A percentile compares a stretch with the other conserved stretches of the same genome.
These are phyloP conservation scores for Pemphredon lugubris DNA, from an alignment of 2,888 invertebrate species.

Conservation along the genomic window DNA sequence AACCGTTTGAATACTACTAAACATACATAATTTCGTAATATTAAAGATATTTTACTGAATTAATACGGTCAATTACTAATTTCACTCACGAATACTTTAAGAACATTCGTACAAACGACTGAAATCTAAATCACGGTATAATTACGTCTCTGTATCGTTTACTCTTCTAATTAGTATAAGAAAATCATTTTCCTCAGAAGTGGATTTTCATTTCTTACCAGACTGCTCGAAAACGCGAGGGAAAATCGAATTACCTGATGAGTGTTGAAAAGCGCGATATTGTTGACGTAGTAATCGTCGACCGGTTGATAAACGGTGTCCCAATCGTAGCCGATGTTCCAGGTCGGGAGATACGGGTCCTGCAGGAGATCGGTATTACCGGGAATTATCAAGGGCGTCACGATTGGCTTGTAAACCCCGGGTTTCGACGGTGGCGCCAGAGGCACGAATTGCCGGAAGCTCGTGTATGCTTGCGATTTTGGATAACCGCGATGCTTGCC, in stretches of 20 bases:
- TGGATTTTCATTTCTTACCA: no score
- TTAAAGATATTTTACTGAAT: no score
- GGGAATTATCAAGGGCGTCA: conserved; percentile 68
- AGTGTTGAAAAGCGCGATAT: conserved; percentile 65
- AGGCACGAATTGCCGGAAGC: conserved; percentile 52
- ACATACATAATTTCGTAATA: no score
- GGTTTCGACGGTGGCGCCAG: conserved; percentile 45
- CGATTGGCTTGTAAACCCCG: conserved; percentile 68
- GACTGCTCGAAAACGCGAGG: no score
- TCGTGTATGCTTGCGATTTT: conserved; percentile 63
- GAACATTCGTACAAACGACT: no score
- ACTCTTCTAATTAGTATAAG: no score
- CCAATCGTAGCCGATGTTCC: conserved; percentile 71
- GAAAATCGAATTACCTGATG: conserved; percentile 73
- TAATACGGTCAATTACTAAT: no score
- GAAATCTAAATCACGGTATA: no score
- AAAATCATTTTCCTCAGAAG: no score
- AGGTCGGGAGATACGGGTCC: conserved; percentile 58
- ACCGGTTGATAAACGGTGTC: conserved; percentile 63
- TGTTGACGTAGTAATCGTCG: conserved; percentile 65
- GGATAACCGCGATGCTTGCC: conserved; percentile 32
- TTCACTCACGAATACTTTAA: no score
- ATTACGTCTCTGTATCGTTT: no score
- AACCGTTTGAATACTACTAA: no score
- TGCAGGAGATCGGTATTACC: conserved; percentile 44